Base-by-base conservation (phyloP, 2,113 vertebrate species). In the Toxostoma redivivum region DNA sequence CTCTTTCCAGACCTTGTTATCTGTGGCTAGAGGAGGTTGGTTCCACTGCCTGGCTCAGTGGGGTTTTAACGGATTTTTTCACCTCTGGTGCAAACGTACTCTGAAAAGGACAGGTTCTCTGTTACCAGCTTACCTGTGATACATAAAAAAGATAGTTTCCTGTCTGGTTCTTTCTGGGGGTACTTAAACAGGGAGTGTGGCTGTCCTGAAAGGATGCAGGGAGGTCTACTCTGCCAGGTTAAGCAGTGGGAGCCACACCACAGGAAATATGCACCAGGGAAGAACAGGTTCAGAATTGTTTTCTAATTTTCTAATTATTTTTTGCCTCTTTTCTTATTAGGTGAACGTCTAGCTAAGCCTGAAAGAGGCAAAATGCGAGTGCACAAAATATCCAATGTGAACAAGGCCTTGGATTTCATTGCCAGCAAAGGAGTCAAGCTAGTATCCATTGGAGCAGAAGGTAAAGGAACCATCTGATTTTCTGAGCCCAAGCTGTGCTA, bases 321-420 rank as follows among this genome's bases (percentile, higher is more conserved):
- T 56, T 44, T 53, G 4, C 17, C 12, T 37, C 7, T 14, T 85
- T 67, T 89, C 65, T 77, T 38, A 42, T 6, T 95, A 99, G 99
- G 99, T 48, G 99, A 99, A 95, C 99, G 99, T 88, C 97, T 99
- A 98, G 98, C 99, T 96, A 99, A 99, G 97, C 99, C 99, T 16
- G 99, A 99, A 94, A 98, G 99, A 97, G 99, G 99, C 94, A 99
- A 99, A 96, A 99, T 99, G 99, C 98, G 99, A 91, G 99, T 99
- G 44, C 99, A 99, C 97, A 99, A 99, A 98, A 99, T 99, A 97
- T 99, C 99, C 95, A 99, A 99, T 4, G 99, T 99, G 50, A 99
- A 99, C 97, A 99, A 99, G 98, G 99, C 99, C 31, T 98, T 99
- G 60, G 98, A 99, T 97, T 99, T 99, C 97, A 99, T 99, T 92